Conservation (phyloP, 2,113 vertebrate genomes). For the Nycticorax nycticorax region DNA sequence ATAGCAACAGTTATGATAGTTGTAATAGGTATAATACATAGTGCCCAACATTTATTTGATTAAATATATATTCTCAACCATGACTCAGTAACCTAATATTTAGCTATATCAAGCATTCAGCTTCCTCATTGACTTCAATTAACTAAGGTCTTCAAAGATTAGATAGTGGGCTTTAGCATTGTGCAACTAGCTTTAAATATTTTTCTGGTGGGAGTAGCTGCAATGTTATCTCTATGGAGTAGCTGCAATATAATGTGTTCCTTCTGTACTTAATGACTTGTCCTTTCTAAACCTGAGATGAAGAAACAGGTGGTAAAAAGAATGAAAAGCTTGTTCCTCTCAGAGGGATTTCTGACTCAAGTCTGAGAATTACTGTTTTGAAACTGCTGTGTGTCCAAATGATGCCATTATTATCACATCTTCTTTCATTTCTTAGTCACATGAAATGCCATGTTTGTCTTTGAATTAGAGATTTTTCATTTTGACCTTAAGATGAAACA, state of each 20-base stretch:
- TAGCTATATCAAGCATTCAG: neutral
- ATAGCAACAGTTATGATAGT: neutral
- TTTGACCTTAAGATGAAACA: neutral
- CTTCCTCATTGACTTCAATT: neutral
- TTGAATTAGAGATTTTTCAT: neutral
- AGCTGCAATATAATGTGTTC: neutral
- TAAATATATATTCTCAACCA: neutral
- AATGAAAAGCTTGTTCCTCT: neutral
- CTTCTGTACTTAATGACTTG: neutral
- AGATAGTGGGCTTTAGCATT: neutral
- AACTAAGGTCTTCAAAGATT: neutral
- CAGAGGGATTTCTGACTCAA: neutral
- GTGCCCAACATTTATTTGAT: neutral
- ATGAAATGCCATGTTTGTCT: neutral
- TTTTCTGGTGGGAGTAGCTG: neutral
- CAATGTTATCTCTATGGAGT: neutral
- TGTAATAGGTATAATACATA: neutral
- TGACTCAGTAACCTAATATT: neutral
- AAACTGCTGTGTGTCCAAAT: neutral
- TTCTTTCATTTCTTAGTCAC: neutral
- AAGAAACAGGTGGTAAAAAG: neutral
- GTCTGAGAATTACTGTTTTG: neutral
- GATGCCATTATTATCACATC: neutral
- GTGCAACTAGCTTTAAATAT: neutral
- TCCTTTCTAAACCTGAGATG: neutral